These are phyloP conservation scores for Phasia obesa DNA, from an alignment of 2,888 invertebrate species.

Conservation along the genomic window DNA sequence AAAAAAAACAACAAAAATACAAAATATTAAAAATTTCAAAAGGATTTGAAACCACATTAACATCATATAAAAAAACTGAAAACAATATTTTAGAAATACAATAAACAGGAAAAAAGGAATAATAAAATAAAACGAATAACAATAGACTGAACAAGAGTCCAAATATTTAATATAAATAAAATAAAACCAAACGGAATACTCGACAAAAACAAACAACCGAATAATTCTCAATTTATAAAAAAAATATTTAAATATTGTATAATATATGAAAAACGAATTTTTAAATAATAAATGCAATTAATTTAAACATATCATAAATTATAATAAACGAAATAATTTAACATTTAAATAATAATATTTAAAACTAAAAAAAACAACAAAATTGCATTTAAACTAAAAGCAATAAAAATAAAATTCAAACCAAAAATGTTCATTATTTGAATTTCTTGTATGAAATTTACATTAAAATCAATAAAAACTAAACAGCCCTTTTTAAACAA, in stretches of 20 bases:
- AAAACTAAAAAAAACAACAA: conserved; percentile 33
- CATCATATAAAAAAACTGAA: conserved; percentile 40
- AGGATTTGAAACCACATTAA: conserved; percentile 73
- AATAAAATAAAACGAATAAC: conserved; percentile 75
- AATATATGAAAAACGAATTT: conserved; percentile 31
- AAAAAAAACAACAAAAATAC: conserved; percentile 63
- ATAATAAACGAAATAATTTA: conserved; percentile 73
- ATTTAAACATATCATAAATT: conserved; percentile 81
- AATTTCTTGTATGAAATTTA: conserved; percentile 38
- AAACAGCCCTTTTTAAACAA: conserved; percentile 68
- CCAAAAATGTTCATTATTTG: conserved; percentile 37
- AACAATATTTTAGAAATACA: conserved; percentile 46
- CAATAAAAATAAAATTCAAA: conserved; percentile 62
- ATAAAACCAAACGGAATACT: conserved; percentile 33
- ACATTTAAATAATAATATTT: conserved; percentile 40
- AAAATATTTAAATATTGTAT: too few relatives aligned
- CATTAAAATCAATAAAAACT: conserved; percentile 28
- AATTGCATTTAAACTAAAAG: conserved; percentile 67
- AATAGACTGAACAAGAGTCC: conserved; percentile 81
- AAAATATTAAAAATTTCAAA: conserved; percentile 54
- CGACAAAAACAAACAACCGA: conserved; percentile 16
- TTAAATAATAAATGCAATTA: conserved; percentile 78
- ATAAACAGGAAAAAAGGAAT: conserved; percentile 24
- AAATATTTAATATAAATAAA: conserved; percentile 77
- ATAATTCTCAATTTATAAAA: conserved; percentile 47